Evolutionary conservation across 92 coral and sea anemone genomes (phyloP).

Genomic region (Parazoanthus atlanticus): DNA sequence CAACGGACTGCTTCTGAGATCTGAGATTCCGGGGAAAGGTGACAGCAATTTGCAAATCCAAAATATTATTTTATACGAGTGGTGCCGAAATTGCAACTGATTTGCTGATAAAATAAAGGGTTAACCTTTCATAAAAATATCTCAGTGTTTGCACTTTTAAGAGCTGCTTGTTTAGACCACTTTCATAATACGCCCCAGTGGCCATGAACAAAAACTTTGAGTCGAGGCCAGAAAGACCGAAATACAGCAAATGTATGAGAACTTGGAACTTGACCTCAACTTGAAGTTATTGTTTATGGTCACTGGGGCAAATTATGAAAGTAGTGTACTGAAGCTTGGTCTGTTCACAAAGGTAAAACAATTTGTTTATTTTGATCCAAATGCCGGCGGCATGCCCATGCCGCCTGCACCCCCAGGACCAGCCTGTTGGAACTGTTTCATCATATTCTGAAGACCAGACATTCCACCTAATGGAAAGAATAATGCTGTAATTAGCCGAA

Average conservation of each 20-base stretch:
- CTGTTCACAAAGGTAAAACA: background rate
- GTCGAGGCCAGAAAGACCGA: too few relatives aligned
- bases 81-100: background rate
- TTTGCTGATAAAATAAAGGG: background rate
- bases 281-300: too few relatives aligned
- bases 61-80: too few relatives aligned
- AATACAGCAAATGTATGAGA: too few relatives aligned
- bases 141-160: background rate
- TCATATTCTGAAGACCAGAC: constrained; percentile 99
- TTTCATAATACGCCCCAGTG: too few relatives aligned
- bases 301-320: too few relatives aligned
- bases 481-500: background rate
- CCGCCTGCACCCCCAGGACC: constrained; percentile 75
- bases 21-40: background rate
- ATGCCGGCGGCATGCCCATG: constrained; percentile 43
- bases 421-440: constrained; percentile 94
- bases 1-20: background rate
- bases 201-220: too few relatives aligned
- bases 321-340: background rate
- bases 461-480: constrained; percentile 83
- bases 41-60: background rate
- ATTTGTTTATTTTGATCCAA: constrained; percentile 28
- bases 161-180: too few relatives aligned
- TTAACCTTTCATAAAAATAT: background rate
- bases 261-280: too few relatives aligned